These are phyloP conservation scores for Harpalus rubripes DNA, from an alignment of 2,888 invertebrate genomes.

Conservation along the genomic window DNA sequence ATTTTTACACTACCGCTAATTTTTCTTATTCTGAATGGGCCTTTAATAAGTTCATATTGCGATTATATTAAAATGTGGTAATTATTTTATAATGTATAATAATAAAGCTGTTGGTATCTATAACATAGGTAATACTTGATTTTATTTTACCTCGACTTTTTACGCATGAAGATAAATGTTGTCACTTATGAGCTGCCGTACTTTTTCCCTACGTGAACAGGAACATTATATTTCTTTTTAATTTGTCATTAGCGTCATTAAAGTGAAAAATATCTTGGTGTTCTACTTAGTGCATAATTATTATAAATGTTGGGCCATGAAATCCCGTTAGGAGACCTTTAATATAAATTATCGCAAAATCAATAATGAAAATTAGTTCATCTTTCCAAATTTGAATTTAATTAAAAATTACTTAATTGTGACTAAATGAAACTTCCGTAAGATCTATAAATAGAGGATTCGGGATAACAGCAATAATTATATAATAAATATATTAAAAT, in stretches of 20 bases:
- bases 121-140: not conserved
- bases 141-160: not conserved
- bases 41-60: too few species aligned
- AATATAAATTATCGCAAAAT: slow-evolving; percentile 21
- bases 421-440: slow-evolving; percentile 8
- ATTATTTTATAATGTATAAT: not conserved
- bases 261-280: slow-evolving; percentile 6
- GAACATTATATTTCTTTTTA: slow-evolving; percentile 13
- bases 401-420: slow-evolving; percentile 17
- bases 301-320: slow-evolving; percentile 16
- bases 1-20: too few species aligned
- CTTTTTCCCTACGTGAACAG: slow-evolving; percentile 3
- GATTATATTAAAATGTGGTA: too few species aligned
- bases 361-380: slow-evolving; percentile 28
- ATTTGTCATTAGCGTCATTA: slow-evolving; percentile 20
- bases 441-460: slow-evolving; percentile 13
- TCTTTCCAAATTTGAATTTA: slow-evolving; percentile 33
- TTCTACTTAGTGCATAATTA: slow-evolving; percentile 1
- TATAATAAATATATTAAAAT: not conserved
- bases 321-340: not conserved
- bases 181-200: not conserved
- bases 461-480: not conserved
- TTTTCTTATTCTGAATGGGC: too few species aligned
- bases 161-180: not conserved
- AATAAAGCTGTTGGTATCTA: not conserved